These are phyloP conservation scores for Rotaria macrura DNA, from an alignment of 2,888 invertebrate species.

Conservation along the genomic window DNA sequence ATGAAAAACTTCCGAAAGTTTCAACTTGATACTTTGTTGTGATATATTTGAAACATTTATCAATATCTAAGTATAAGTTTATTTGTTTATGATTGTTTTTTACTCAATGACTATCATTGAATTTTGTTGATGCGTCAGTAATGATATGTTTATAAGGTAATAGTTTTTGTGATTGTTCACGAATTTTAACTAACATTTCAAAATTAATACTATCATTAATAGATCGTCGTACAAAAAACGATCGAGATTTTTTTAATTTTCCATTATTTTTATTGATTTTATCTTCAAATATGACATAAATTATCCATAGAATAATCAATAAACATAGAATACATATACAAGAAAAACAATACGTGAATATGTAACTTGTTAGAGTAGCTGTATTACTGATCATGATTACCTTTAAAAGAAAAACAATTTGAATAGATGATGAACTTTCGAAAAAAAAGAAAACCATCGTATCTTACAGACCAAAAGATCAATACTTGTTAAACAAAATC, in stretches of 20 bases:
- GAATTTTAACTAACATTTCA: constrained; percentile 5
- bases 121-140: no score
- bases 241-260: neutral
- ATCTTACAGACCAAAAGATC: neutral
- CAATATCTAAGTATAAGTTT: no score
- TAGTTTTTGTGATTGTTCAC: neutral
- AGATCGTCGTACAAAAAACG: neutral
- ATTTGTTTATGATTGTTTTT: neutral
- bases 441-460: neutral
- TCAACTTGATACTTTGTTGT: no score
- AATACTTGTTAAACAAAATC: neutral
- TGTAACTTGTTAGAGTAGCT: neutral
- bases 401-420: neutral
- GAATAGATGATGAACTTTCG: no score
- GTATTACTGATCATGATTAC: neutral
- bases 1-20: no score
- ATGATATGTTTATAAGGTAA: neutral
- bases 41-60: no score
- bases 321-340: neutral
- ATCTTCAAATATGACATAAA: neutral
- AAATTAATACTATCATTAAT: neutral
- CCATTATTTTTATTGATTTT: neutral
- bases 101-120: no score
- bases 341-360: neutral
- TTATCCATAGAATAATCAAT: neutral